These are phyloP conservation scores for Bubo scandiacus DNA, from an alignment of 2,113 vertebrate species.

Conservation along the genomic window DNA sequence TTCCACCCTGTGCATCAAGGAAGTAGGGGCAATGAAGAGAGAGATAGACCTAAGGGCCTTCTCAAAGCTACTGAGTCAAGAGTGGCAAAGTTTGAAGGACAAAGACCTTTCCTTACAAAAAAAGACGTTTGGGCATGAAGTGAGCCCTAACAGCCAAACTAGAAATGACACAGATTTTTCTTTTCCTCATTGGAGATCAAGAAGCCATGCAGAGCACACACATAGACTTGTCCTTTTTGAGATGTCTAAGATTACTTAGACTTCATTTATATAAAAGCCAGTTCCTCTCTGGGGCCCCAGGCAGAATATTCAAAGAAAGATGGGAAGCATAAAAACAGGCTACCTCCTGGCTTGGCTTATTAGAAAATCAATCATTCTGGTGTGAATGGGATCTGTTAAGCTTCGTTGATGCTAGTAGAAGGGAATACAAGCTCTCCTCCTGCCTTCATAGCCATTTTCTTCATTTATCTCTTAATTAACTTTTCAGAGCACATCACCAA, in stretches of 20 bases:
- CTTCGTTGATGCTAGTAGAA: neutral
- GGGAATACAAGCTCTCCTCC: neutral
- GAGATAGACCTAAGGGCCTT: neutral
- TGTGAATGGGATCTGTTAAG: neutral
- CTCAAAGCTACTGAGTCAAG: neutral
- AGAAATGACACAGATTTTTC: neutral
- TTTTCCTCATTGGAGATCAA: neutral
- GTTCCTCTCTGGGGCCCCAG: neutral
- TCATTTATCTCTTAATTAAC: slow-evolving; percentile 4
- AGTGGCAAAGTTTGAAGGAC: neutral
- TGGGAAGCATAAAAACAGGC: neutral
- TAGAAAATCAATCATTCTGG: slow-evolving; percentile 23
- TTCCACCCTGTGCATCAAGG: neutral
- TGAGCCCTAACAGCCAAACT: neutral
- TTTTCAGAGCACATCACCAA: neutral
- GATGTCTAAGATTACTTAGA: neutral
- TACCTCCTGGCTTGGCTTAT: neutral
- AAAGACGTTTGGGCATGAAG: neutral
- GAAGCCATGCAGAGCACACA: neutral
- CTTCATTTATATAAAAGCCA: neutral
- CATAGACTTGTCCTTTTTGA: neutral
- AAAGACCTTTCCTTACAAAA: neutral
- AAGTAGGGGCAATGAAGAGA: neutral
- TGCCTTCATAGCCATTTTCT: neutral
- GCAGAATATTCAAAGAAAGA: slow-evolving; percentile 22